Evolutionary conservation across 2,888 invertebrate genomes (phyloP), one percentile per base, ranked within the genome.

Genomic region (Criorhina ranunculi): DNA sequence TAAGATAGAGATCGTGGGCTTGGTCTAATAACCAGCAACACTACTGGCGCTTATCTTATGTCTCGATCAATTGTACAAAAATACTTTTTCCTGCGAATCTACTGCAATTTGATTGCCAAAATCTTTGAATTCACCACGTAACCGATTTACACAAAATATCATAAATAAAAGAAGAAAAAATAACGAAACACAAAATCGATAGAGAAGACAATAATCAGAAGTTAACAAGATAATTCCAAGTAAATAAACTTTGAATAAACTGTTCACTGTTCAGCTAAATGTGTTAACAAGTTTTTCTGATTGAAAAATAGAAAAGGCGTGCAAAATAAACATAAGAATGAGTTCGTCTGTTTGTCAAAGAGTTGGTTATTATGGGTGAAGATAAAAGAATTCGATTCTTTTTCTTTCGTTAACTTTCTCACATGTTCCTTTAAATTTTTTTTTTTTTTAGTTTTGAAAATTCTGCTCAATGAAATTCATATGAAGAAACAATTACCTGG

Each of bases 401-500:
- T 72, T 33, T 17, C 66, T 35, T 46, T 44, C 64, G 5, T 64
- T 55, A 46, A 62, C 62, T 37, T 44, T 57, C 57, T 57, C 35
- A 49, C 49, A 40, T 40, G 17, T 51, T 9, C 42, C 19, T 19
- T 9, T 24, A 40, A 69, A 29, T 70, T 40, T 17, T 49, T 49
- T 69, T 33, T 40, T 29, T 31, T 66, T 37, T 19, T 11, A n/a
- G n/a, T n/a, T n/a, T n/a, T n/a, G n/a, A n/a, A n/a, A 11, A 37
- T 49, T 40, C 40, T 59, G 24, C 12, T 62, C 33, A 40, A 24
- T 24, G 24, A 35, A 15, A 8, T 7, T 5, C 9, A 24, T 29
- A 42, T 17, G 33, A 53, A 60, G 51, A 72, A 67, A 66, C 42
- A 73, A 72, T 79, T 85, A 85, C 85, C 80, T 85, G 85, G 35